Evolutionary conservation across 1,140 invertebrate species (phyloP), one percentile per base, ranked within the genome.

Genomic region (Aphaenogaster floridana): DNA sequence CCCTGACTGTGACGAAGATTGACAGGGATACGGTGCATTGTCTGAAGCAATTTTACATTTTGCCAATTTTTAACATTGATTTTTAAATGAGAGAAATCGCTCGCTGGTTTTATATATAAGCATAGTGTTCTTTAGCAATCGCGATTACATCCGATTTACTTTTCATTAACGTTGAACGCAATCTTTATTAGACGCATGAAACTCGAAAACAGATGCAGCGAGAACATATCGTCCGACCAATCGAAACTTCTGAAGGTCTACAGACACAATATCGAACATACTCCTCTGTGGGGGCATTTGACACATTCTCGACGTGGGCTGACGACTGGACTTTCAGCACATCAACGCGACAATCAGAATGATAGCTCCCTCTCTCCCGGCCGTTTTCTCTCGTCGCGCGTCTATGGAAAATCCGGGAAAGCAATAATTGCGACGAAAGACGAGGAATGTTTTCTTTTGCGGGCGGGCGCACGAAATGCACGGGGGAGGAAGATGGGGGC

Each of bases 401-500:
- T 74, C 80, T 66, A 88, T 74, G 77, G 57, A 72, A 89, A 93
- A 94, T 93, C 90, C 89, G 88, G 86, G 89, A 92, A 91, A 90
- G 92, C 86, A 93, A 94, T 93, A 93, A 94, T 91, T 92, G 68
- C 90, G 63, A 48, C 54, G 71, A 84, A 84, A 88, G 76, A 85
- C 11, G 83, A 89, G 84, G 86, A 89, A 93, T 93, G 92, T 94
- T 94, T 94, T 94, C 92, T 89, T 93, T 94, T 91, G 90, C 91
- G 86, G 89, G 89, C 90, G 90, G 80, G 63, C 50, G 15, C 15
- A 64, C 64, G 48, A 45, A 72, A 42, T 39, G 42, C 11, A 39
- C n/a, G 13, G 5, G 52, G 28, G 45, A 72, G 59, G 17, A 21
- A 7, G 50, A 48, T 28, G 15, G 45, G 45, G n/a, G 7, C 0